Evolutionary conservation across 1,140 invertebrate genomes (phyloP), one percentile per base, ranked within the genome.

Genomic region (Saccostrea cuccullata): DNA sequence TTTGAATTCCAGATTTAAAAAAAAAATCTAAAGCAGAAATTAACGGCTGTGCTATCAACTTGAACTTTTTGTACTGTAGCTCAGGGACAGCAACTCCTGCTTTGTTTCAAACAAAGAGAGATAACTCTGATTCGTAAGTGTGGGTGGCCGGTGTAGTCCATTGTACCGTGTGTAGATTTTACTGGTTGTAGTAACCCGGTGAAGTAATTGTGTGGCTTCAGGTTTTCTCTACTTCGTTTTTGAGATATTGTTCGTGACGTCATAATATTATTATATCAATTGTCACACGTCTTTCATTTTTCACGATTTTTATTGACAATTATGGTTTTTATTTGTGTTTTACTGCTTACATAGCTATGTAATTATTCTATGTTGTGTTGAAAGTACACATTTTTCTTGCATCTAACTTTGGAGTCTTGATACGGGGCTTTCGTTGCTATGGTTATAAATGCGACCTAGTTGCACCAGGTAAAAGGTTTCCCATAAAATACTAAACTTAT

Each of bases 111-210:
- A 55, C 82, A 55, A 56, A 84, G 55, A 55, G 55, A 84, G 40
- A 84, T 55, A 55, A 55, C 40, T 55, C 55, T 56, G 82, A 55
- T 84, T 55, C 40, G 82, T 84, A 84, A 84, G 82, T 84, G 40
- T 84, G 82, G 82, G 82, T 84, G 82, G 82, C 40, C 17, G 82
- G 82, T 84, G 82, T 84, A 84, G 82, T 84, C 82, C 47, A 23
- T 84, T 55, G 82, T 84, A 84, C 40, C 82, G 55, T 84, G 82
- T 84, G 82, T 84, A 84, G 82, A 84, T 84, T 55, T 56, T 23
- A 84, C 70, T 77, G 70, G 70, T 84, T 36, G 82, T 84, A 84
- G 82, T 84, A 84, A 55, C 40, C 36, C 30, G 82, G 82, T 84
- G 82, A 84, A 84, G 55, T 84, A 55, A 56, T 84, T 55, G 82